A percentile compares a stretch with the other conserved stretches of the same genome.
phyloP scores from a whole-genome alignment of 2,113 vertebrate genomes.

The Dryoscopus gambensis region DNA sequence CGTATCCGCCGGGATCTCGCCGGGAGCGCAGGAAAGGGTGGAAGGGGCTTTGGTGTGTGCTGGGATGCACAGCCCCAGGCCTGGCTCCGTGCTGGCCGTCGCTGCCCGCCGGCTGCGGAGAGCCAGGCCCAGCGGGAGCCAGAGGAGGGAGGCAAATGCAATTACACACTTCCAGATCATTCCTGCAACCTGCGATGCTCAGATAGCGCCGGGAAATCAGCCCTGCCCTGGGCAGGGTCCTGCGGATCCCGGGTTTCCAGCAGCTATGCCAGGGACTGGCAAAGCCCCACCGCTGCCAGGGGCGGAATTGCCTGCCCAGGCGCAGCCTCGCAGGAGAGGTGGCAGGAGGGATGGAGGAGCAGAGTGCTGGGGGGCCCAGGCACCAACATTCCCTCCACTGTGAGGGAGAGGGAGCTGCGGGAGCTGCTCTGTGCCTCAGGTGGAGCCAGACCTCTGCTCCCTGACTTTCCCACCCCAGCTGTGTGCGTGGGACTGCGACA shows the following conservation, averaged over 20 bases:
- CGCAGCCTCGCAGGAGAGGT: neutral
- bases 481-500: neutral
- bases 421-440: neutral
- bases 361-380: accelerated
- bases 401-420: neutral
- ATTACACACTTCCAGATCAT: neutral
- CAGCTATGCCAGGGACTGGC: neutral
- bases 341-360: neutral
- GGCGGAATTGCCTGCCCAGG: neutral
- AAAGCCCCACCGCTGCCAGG: neutral
- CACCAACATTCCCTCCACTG: accelerated
- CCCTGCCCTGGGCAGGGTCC: neutral
- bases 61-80: neutral
- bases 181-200: neutral
- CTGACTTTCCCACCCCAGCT: neutral
- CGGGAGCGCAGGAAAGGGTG: neutral
- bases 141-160: neutral
- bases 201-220: neutral
- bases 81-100: neutral
- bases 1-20: accelerated
- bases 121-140: neutral
- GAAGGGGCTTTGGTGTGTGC: neutral
- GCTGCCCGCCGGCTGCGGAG: accelerated
- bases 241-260: neutral
- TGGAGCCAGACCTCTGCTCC: accelerated